Evolutionary conservation across 2,113 vertebrate species (phyloP).

Genomic region (Bubo bubo): DNA sequence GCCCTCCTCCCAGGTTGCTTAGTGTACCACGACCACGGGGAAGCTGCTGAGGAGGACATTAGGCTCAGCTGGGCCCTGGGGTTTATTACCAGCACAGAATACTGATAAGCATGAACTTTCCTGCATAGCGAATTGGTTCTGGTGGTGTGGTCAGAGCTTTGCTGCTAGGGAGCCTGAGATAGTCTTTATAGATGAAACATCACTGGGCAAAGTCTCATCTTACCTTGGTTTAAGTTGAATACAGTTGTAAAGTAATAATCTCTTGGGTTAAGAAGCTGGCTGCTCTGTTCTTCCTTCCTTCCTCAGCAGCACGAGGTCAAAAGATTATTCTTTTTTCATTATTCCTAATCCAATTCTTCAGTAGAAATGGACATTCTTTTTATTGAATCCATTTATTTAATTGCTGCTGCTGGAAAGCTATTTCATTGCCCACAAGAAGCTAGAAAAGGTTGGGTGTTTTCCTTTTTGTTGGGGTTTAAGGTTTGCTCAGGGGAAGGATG

Average conservation of each 20-base stretch:
- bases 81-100: not conserved
- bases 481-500: not conserved
- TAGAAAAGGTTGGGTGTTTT: not conserved
- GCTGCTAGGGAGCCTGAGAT: not conserved
- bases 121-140: not conserved
- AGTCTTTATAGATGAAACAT: not conserved
- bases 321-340: not conserved
- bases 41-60: not conserved
- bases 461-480: not conserved
- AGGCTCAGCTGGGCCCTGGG: too few relatives aligned
- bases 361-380: not conserved
- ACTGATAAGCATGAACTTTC: not conserved
- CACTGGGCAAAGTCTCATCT: not conserved
- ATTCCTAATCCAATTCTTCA: constrained; percentile 26
- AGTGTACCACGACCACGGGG: not conserved
- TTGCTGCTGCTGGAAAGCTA: not conserved
- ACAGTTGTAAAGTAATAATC: not conserved
- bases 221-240: not conserved
- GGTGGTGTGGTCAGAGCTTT: not conserved
- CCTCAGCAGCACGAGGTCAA: not conserved
- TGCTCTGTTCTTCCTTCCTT: not conserved
- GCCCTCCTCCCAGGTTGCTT: not conserved
- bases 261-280: not conserved
- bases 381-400: constrained; percentile 13
- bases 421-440: not conserved